A percentile compares a stretch with the other conserved stretches of the same genome.
Conservation (phyloP, 2,113 vertebrate genomes). For the Myanophis thanlyinensis region DNA sequence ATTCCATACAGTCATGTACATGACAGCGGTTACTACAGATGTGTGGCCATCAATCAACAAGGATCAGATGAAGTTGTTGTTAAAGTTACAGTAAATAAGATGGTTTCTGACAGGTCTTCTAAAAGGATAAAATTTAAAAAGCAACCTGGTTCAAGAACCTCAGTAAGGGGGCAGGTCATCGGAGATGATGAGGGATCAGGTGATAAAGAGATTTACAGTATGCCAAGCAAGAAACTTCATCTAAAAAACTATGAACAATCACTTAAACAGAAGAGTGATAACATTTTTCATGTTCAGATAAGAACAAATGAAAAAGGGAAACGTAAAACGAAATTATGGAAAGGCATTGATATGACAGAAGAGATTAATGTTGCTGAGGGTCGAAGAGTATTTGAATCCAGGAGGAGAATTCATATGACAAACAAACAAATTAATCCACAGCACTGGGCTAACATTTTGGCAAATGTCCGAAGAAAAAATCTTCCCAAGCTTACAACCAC, state of each 20-base stretch:
- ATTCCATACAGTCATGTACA: conserved; percentile 68
- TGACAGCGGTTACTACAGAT: conserved; percentile 85
- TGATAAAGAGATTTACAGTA: conserved; percentile 15
- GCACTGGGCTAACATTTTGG: conserved; percentile 88
- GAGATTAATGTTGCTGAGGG: conserved; percentile 67
- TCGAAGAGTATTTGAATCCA: conserved; percentile 69
- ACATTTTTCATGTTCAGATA: not conserved
- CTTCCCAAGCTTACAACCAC: conserved; percentile 56
- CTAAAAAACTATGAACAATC: conserved; percentile 46
- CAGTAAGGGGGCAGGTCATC: conserved; percentile 52
- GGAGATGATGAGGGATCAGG: conserved; percentile 81
- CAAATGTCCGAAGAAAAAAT: conserved; percentile 81
- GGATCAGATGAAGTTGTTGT: conserved; percentile 77
- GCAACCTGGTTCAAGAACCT: conserved; percentile 68
- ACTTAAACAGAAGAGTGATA: conserved; percentile 47
- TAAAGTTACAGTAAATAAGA: conserved; percentile 71
- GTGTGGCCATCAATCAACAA: conserved; percentile 81
- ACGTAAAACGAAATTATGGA: conserved; percentile 66
- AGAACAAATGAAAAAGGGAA: conserved; percentile 62
- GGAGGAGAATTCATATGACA: conserved; percentile 76
- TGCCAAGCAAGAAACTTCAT: conserved; percentile 32
- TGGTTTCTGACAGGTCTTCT: conserved; percentile 58
- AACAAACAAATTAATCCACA: conserved; percentile 85
- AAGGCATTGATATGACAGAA: conserved; percentile 53
- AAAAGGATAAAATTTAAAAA: conserved; percentile 68